phyloP scores from a whole-genome alignment of 2,888 invertebrate species.

The Allygus modestus region DNA sequence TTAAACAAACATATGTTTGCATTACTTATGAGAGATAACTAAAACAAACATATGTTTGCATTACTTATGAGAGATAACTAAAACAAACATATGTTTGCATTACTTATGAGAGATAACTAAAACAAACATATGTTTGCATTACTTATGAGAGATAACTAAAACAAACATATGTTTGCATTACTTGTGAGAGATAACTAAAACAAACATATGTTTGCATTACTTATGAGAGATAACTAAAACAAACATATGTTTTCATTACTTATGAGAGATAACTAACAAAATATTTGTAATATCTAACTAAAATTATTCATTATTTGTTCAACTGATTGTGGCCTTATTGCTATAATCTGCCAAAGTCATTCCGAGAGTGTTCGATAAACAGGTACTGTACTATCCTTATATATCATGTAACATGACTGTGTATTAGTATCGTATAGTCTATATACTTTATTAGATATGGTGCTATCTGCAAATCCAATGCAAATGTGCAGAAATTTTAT shows the following conservation, averaged over 20 bases:
- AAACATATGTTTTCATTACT: background rate
- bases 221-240: background rate
- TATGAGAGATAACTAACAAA: background rate
- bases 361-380: background rate
- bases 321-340: conserved; percentile 31
- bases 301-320: background rate
- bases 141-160: background rate
- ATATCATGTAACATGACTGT: background rate
- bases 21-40: background rate
- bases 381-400: background rate
- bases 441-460: conserved; percentile 33
- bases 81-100: background rate
- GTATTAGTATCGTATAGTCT: conserved; percentile 14
- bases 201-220: background rate
- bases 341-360: conserved; percentile 7
- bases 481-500: background rate
- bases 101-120: background rate
- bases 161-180: too few relatives aligned
- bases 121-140: background rate
- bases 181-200: background rate
- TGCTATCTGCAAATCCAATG: conserved; percentile 30
- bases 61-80: background rate
- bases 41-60: background rate
- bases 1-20: background rate
- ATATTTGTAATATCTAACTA: background rate